Evolutionary conservation across 1,140 invertebrate genomes (phyloP).

Genomic region (Dendroctonus valens): DNA sequence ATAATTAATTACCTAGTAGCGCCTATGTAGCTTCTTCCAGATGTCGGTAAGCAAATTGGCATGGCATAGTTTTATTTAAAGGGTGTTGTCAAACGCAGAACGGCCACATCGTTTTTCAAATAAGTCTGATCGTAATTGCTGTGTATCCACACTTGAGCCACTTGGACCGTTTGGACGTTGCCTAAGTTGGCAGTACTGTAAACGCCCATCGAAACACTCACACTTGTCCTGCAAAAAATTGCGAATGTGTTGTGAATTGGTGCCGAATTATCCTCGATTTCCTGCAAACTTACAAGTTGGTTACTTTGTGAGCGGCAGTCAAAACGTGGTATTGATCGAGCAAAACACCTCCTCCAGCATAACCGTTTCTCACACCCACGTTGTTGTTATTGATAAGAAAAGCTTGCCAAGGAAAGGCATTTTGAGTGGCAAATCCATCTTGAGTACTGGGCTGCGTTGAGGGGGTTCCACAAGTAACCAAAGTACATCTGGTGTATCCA

Average conservation of each 20-base stretch:
- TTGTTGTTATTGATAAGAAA: slow-evolving; percentile 37
- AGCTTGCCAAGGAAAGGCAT: slow-evolving; percentile 41
- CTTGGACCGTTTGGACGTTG: slow-evolving; percentile 35
- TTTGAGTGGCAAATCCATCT: slow-evolving; percentile 37
- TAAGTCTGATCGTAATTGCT: slow-evolving; percentile 56
- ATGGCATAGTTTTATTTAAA: slow-evolving; percentile 56
- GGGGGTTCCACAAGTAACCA: slow-evolving; percentile 29
- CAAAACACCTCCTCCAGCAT: slow-evolving; percentile 43
- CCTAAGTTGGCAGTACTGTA: slow-evolving; percentile 31
- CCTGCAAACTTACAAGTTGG: slow-evolving; percentile 34
- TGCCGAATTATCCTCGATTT: background rate
- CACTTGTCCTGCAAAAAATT: slow-evolving; percentile 26
- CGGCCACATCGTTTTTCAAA: slow-evolving; percentile 62
- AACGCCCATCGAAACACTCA: slow-evolving; percentile 37
- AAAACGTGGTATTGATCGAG: slow-evolving; percentile 39
- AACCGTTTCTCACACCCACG: slow-evolving; percentile 34
- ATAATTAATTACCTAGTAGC: slow-evolving; percentile 23
- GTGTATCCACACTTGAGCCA: slow-evolving; percentile 49
- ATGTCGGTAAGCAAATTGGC: slow-evolving; percentile 57
- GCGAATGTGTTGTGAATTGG: background rate
- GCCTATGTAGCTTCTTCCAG: slow-evolving; percentile 29
- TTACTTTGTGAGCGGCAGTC: slow-evolving; percentile 45
- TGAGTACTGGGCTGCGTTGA: slow-evolving; percentile 17
- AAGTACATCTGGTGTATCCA: slow-evolving; percentile 26
- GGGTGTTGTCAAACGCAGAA: slow-evolving; percentile 56